Evolutionary conservation across 2,888 invertebrate species (phyloP).

Genomic region (Kuschelorhynchus macadamiae): DNA sequence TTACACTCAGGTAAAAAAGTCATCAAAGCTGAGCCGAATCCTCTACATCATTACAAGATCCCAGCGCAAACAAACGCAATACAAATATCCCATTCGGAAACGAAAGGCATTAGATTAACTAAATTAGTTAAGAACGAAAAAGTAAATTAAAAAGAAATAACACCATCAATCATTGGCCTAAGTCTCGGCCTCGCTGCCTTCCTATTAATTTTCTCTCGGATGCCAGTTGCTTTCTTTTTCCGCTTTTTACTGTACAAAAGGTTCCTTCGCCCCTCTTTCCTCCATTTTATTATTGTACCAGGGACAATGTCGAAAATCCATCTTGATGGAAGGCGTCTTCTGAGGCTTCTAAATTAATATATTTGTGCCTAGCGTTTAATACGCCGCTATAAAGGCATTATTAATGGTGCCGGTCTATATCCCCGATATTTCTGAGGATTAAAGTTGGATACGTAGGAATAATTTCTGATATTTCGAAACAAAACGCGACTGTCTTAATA

Average conservation of each 20-base stretch:
- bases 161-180: constrained; percentile 30
- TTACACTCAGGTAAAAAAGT: too few relatives aligned
- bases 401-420: too few relatives aligned
- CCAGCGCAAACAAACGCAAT: too few relatives aligned
- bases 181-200: constrained; percentile 27
- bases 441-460: too few relatives aligned
- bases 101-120: constrained; percentile 12
- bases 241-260: constrained; percentile 11
- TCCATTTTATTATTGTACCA: not conserved
- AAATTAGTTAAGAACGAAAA: constrained; percentile 2
- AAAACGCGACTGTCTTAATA: too few relatives aligned
- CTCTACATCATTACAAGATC: too few relatives aligned
- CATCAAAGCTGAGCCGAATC: too few relatives aligned
- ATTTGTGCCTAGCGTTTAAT: too few relatives aligned
- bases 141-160: constrained; percentile 26
- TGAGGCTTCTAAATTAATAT: not conserved
- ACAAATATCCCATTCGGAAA: too few relatives aligned
- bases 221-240: constrained; percentile 26
- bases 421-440: too few relatives aligned
- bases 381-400: too few relatives aligned
- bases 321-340: not conserved
- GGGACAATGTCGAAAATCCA: constrained; percentile 1
- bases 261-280: not conserved
- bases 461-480: too few relatives aligned
- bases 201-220: constrained; percentile 31